Evolutionary conservation across 1,140 invertebrate genomes (phyloP).

Genomic region (Brachionus paranguensis): DNA sequence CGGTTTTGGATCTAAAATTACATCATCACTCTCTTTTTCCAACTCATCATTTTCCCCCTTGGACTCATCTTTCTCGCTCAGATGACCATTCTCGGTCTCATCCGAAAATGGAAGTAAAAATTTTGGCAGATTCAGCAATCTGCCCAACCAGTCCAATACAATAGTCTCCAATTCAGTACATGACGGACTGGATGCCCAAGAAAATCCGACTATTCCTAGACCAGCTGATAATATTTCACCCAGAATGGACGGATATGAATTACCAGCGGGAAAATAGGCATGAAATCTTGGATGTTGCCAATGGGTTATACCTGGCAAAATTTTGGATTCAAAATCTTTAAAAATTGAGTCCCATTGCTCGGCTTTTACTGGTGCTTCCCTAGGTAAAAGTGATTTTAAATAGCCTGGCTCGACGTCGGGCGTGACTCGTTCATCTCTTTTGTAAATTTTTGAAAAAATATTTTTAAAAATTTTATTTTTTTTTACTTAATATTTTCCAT

Average conservation of each 20-base stretch:
- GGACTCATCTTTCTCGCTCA: slow-evolving; percentile 80
- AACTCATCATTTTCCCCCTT: neutral
- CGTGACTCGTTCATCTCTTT: slow-evolving; percentile 67
- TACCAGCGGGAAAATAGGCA: slow-evolving; percentile 95
- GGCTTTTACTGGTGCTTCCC: slow-evolving; percentile 73
- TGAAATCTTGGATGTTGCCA: slow-evolving; percentile 99
- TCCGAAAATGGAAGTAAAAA: neutral
- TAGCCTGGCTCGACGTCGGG: slow-evolving; percentile 85
- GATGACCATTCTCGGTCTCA: slow-evolving; percentile 80
- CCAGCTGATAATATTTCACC: slow-evolving; percentile 94
- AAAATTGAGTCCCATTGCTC: slow-evolving; percentile 88
- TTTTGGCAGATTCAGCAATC: slow-evolving; percentile 34
- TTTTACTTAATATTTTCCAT: slow-evolving; percentile 67
- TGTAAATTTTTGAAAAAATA: neutral
- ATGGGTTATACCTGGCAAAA: slow-evolving; percentile 90
- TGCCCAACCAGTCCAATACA: slow-evolving; percentile 92
- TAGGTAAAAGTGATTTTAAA: slow-evolving; percentile 70
- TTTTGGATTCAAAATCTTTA: slow-evolving; percentile 85
- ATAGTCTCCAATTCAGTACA: slow-evolving; percentile 95
- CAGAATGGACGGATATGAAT: slow-evolving; percentile 91
- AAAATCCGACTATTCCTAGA: slow-evolving; percentile 94
- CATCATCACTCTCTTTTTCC: slow-evolving; percentile 68
- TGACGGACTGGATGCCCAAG: slow-evolving; percentile 94
- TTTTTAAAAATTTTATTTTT: neutral
- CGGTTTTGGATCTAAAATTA: slow-evolving; percentile 66